phyloP scores from a whole-genome alignment of 1,140 invertebrate species.

The Streblospio benedicti region DNA sequence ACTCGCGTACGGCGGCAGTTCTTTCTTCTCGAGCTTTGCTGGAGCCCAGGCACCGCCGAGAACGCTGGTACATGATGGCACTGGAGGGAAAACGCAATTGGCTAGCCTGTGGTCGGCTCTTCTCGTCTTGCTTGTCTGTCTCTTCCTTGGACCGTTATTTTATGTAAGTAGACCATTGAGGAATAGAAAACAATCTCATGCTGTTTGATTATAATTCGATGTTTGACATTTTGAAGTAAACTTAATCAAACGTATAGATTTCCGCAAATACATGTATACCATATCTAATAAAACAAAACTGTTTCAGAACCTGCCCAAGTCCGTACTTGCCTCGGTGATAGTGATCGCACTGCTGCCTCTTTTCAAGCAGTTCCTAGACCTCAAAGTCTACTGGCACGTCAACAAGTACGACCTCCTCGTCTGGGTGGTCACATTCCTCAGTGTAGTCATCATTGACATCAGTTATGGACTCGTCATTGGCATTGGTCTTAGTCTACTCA shows the following conservation, averaged over 20 bases:
- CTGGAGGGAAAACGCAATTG: conserved; percentile 31
- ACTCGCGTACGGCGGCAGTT: conserved; percentile 22
- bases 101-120: conserved; percentile 36
- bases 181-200: too few species aligned
- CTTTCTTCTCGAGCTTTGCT: conserved; percentile 32
- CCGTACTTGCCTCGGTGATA: conserved; percentile 41
- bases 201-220: too few species aligned
- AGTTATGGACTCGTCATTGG: conserved; percentile 38
- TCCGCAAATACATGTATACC: too few species aligned
- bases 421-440: conserved; percentile 39
- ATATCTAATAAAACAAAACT: too few species aligned
- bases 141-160: conserved; percentile 46
- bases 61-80: conserved; percentile 27
- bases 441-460: conserved; percentile 39
- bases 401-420: conserved; percentile 42
- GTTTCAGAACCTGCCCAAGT: conserved; percentile 45
- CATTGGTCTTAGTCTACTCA: conserved; percentile 33
- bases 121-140: conserved; percentile 48
- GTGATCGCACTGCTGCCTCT: conserved; percentile 39
- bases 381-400: conserved; percentile 36
- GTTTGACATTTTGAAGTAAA: too few species aligned
- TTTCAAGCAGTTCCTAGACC: conserved; percentile 31
- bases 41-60: conserved; percentile 25
- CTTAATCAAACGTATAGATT: too few species aligned
- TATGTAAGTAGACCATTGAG: too few species aligned